These are phyloP conservation scores for Notothenia coriiceps DNA, from an alignment of 2,113 vertebrate species.

Conservation along the genomic window DNA sequence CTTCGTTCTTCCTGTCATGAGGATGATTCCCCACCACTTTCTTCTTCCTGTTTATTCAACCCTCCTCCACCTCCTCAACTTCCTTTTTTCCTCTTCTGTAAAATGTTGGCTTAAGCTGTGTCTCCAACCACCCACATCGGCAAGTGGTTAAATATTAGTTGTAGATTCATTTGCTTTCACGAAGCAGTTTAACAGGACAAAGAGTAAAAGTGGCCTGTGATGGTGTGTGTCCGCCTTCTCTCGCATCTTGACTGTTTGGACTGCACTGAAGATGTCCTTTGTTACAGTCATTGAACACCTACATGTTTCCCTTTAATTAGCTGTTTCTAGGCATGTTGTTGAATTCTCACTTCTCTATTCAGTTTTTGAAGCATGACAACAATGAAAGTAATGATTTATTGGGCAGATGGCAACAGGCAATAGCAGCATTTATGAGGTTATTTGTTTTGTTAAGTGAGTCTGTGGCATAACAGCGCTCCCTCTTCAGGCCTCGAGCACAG, in stretches of 20 bases:
- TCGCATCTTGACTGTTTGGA: conserved; percentile 34
- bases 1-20: neutral
- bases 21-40: neutral
- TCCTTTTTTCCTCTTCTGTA: conserved; percentile 19
- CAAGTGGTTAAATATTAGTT: conserved; percentile 26
- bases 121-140: conserved; percentile 45
- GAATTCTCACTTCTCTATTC: conserved; percentile 50
- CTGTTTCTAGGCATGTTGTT: conserved; percentile 20
- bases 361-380: conserved; percentile 46
- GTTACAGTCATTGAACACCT: conserved; percentile 43
- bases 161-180: conserved; percentile 20
- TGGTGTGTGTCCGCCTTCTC: neutral
- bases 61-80: conserved; percentile 6
- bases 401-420: conserved; percentile 47
- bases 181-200: neutral
- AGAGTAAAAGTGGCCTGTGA: neutral
- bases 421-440: conserved; percentile 59
- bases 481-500: conserved; percentile 41
- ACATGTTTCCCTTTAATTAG: conserved; percentile 46
- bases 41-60: conserved; percentile 3
- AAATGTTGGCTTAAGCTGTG: conserved; percentile 26
- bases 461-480: conserved; percentile 30
- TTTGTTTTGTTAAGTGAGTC: conserved; percentile 59
- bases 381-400: conserved; percentile 63
- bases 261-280: conserved; percentile 32